Conservation (phyloP, 1,140 invertebrate species). For the Ectropis grisescens region DNA sequence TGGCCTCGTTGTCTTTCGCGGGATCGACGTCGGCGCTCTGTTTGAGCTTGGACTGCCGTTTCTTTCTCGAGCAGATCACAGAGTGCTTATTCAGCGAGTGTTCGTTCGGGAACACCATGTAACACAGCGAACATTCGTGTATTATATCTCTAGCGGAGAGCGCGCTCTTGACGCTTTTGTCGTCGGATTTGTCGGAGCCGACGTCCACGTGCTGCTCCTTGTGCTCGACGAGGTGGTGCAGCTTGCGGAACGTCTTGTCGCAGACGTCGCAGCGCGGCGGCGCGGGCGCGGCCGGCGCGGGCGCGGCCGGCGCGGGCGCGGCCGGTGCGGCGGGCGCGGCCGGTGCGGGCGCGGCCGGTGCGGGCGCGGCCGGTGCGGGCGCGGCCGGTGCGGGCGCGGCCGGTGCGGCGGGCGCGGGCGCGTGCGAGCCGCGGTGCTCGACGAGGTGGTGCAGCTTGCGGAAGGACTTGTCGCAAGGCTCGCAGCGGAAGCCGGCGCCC, state of each 20-base stretch:
- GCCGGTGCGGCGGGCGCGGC: slow-evolving; percentile 17
- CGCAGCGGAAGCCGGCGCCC: slow-evolving; percentile 62
- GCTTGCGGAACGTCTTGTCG: slow-evolving; percentile 61
- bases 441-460: slow-evolving; percentile 65
- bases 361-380: slow-evolving; percentile 56
- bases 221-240: slow-evolving; percentile 61
- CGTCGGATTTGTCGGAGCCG: slow-evolving; percentile 54
- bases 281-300: not conserved
- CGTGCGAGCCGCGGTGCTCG: slow-evolving; percentile 62
- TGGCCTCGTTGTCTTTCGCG: no score
- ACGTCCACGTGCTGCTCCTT: slow-evolving; percentile 64
- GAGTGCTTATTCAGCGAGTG: slow-evolving; percentile 63
- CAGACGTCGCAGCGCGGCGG: slow-evolving; percentile 54
- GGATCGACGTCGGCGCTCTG: no score
- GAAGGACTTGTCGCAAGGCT: slow-evolving; percentile 68
- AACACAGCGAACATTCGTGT: slow-evolving; percentile 65
- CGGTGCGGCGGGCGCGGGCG: slow-evolving; percentile 48
- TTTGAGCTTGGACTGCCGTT: slow-evolving; percentile 41
- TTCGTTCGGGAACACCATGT: slow-evolving; percentile 69
- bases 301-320: slow-evolving; percentile 2
- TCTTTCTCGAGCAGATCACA: slow-evolving; percentile 52
- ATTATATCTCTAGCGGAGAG: slow-evolving; percentile 65
- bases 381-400: slow-evolving; percentile 12
- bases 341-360: slow-evolving; percentile 59
- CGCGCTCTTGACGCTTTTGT: slow-evolving; percentile 51